Base-by-base conservation (phyloP, 2,888 invertebrate species). In the Teleogryllus oceanicus region DNA sequence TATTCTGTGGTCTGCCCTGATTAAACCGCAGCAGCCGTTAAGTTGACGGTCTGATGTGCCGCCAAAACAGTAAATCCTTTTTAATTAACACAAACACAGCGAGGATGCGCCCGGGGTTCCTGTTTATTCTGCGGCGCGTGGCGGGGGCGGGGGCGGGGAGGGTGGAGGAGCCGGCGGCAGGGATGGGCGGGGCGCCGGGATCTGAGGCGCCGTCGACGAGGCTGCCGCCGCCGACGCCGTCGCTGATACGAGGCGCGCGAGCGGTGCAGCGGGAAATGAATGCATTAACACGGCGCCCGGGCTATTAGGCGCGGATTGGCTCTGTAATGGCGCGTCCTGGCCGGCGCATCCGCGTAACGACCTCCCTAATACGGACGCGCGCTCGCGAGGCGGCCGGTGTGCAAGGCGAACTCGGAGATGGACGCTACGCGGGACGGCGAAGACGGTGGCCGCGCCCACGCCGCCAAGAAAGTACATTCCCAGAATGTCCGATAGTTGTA, bases 21-120 rank as follows among this genome's bases (percentile, higher is more conserved):
- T 62, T 62, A 62, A 62, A 62, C 62, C 62, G 62, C 62, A 62
- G 62, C 62, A 62, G 62, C 62, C 62, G 62, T 62, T 62, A 62
- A 62, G 62, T 62, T 62, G 62, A 62, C 62, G 62, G 62, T n/a
- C 62, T 62, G 62, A 62, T 62, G 62, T 62, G 62, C 62, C 62
- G 62, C 62, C 62, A 62, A 62, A 62, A 62, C 62, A 62, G 62
- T 62, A 62, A 62, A 62, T 62, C 62, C 62, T 62, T 62, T 62
- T 62, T 62, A 62, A 62, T 62, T 62, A 62, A 62, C 62, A 62
- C 62, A 62, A 62, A 62, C 62, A 13, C 62, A 62, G 62, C 62
- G 62, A 62, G 62, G 62, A 62, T 62, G 62, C 62, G 62, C n/a
- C 62, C 16, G 62, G 16, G 62, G 13, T 62, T 62, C 62, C 16